Evolutionary conservation across 2,888 invertebrate species (phyloP), one percentile per base, ranked within the genome.

Genomic region (Morpho helenor): DNA sequence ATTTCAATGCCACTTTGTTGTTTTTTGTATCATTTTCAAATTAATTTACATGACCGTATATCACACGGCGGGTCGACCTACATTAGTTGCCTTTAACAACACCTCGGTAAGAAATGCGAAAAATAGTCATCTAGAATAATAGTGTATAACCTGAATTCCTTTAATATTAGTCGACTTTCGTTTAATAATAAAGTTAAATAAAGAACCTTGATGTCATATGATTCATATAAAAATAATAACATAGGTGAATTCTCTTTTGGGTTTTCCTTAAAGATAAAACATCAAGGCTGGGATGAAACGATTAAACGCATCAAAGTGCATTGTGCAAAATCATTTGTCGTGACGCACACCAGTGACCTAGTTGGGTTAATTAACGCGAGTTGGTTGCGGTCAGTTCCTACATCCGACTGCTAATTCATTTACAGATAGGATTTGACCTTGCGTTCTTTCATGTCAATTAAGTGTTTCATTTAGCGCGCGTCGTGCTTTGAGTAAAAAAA

Each of bases 301-400:
- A 52, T 55, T 22, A 22, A 55, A 47, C 46, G 42, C 48, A 23
- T 43, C 47, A 31, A 52, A 43, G 45, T 55, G 51, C 56, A 59
- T 41, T 44, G 22, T 44, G 51, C 31, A 51, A 47, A 51, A 47
- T 59, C 44, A 22, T 10, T 49, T 23, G 39, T 39, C 44, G 43
- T 57, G 59, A 57, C 59, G 59, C 61, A 62, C 56, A 42, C 39
- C 49, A 40, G 45, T 43, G 59, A 51, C 62, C 59, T 51, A 53
- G 7, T 40, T 62, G 48, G 39, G 10, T 51, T 62, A 59, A 62
- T 59, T 61, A 62, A 41, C 43, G 45, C 47, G 40, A 16, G 16
- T 42, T 41, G 7, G 43, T 23, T 50, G 59, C 56, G 61, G 52
- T 59, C 56, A 31, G 41, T 41, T 40, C 39, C 43, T 40, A 43